Evolutionary conservation across 2,888 invertebrate genomes (phyloP).

Genomic region (Ceraclea dissimilis): DNA sequence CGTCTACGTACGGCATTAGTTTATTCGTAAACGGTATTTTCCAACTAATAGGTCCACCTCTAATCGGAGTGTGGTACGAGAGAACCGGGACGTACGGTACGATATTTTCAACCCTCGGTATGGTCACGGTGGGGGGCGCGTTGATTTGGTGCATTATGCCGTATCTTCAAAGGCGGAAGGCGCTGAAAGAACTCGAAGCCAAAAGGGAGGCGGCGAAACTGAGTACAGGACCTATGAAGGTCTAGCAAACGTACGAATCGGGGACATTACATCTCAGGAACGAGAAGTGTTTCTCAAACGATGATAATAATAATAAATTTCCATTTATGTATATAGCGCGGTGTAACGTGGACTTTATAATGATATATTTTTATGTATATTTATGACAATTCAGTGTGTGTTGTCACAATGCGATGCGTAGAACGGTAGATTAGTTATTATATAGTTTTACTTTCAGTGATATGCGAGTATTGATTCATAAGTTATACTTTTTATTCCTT

Average conservation of each 20-base stretch:
- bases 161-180: slow-evolving; percentile 46
- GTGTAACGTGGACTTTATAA: not conserved
- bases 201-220: not conserved
- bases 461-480: too few relatives aligned
- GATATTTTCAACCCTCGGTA: slow-evolving; percentile 65
- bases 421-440: too few relatives aligned
- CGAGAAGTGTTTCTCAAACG: too few relatives aligned
- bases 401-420: too few relatives aligned
- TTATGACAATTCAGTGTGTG: not conserved
- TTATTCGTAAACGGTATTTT: slow-evolving; percentile 77
- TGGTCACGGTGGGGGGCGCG: slow-evolving; percentile 64
- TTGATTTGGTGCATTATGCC: slow-evolving; percentile 71
- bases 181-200: not conserved
- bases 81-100: slow-evolving; percentile 58
- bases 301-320: not conserved
- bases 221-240: not conserved
- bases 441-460: too few relatives aligned
- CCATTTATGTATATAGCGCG: not conserved
- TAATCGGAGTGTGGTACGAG: slow-evolving; percentile 70
- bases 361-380: not conserved
- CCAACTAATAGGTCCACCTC: slow-evolving; percentile 73
- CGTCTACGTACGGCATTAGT: slow-evolving; percentile 81
- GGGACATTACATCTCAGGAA: not conserved
- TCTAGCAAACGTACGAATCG: not conserved
- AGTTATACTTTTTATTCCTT: too few relatives aligned